Base-by-base conservation (phyloP, 2,888 invertebrate genomes). In the Papilio protenor region DNA sequence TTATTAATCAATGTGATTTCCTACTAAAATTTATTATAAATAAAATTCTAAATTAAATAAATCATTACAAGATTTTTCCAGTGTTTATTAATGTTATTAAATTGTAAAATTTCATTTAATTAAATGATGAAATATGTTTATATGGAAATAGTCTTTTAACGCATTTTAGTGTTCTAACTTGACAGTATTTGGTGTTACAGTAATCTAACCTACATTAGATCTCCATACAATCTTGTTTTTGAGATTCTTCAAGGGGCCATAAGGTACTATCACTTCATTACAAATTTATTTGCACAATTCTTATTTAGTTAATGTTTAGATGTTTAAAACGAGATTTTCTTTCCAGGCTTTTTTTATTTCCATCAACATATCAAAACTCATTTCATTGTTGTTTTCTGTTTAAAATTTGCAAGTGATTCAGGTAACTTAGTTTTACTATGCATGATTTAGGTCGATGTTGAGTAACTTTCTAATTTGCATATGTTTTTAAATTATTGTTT, bases 271-370 rank as follows among this genome's bases (percentile, higher is more conserved):
- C 40, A 40, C 40, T 40, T 40, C 40, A 33, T 40, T 40, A 40
- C 40, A 40, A 40, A 40, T 40, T 40, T 40, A 40, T 40, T 40
- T 40, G 40, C 40, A 8, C 40, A 40, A 40, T 40, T 33, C 33
- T 33, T 40, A 40, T 40, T 40, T 40, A 40, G 40, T 8, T 8
- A 8, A 40, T 40, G 75, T 75, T 55, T 78, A 75, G 64, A 75
- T 27, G 8, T 55, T 83, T 82, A 83, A 82, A 82, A 79, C 79
- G 27, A 76, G 72, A 80, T 80, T 83, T 84, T 85, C 83, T 84
- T 91, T 91, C 87, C 85, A 88, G 88, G 91, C 92, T 92, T 89
- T 80, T 88, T 66, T 82, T 85, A 83, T 84, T 81, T 80, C 85
- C 89, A 89, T 89, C 83, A 83, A 87, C 87, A 84, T 87, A 84